These are phyloP conservation scores for Rhabdornis inornatus DNA, from an alignment of 2,113 vertebrate species.

Conservation along the genomic window DNA sequence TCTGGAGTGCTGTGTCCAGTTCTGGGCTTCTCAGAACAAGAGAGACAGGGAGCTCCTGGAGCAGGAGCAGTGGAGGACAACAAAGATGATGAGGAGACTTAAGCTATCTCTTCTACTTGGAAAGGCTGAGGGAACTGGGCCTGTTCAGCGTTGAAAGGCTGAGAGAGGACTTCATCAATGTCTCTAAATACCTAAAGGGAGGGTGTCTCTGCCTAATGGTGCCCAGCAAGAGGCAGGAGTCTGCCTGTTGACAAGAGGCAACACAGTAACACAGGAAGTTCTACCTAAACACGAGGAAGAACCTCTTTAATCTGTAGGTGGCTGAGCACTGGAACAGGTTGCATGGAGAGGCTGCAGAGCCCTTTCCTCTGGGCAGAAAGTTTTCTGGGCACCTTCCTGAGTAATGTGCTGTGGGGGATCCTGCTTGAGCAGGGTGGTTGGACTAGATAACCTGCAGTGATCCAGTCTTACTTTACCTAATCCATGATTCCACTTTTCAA, in stretches of 20 bases:
- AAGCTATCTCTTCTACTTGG: fast-evolving
- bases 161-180: too few relatives aligned
- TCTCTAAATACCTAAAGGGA: background rate
- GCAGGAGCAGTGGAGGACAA: background rate
- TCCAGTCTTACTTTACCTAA: background rate
- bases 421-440: background rate
- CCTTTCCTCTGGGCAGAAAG: background rate
- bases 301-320: background rate
- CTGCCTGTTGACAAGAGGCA: background rate
- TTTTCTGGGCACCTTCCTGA: background rate
- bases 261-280: background rate
- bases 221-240: background rate
- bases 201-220: too few relatives aligned
- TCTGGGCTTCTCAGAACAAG: background rate
- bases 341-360: background rate
- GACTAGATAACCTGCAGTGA: background rate
- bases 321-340: background rate
- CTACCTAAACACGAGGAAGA: background rate
- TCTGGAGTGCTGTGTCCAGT: background rate
- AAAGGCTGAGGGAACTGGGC: background rate
- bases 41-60: background rate
- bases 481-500: background rate
- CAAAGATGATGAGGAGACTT: too few relatives aligned
- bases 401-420: background rate
- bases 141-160: background rate